These are phyloP conservation scores for Hyperoplus lanceolatus DNA, from an alignment of 2,797 vertebrate species.

Conservation along the genomic window DNA sequence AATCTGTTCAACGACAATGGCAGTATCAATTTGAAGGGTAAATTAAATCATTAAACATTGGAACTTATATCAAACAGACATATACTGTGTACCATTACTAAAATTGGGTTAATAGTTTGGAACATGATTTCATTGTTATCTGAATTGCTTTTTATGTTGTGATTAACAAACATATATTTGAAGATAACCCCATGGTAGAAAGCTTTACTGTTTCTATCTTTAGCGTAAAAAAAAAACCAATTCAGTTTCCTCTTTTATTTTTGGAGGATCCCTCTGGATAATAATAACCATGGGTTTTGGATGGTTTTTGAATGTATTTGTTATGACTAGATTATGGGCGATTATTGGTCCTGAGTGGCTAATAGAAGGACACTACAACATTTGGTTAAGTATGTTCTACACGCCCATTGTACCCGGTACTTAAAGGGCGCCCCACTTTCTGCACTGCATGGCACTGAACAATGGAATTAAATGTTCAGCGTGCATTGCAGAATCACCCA, in stretches of 20 bases:
- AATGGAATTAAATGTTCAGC: neutral
- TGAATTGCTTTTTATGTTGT: neutral
- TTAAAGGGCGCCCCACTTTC: neutral
- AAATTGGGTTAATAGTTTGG: neutral
- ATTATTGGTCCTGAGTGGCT: neutral
- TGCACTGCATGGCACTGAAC: neutral
- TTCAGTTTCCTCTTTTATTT: neutral
- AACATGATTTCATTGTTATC: neutral
- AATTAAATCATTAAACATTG: neutral
- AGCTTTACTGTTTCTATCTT: neutral
- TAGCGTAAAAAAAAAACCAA: slow-evolving; percentile 1
- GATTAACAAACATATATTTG: neutral
- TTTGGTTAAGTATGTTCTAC: neutral
- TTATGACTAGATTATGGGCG: neutral
- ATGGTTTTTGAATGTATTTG: neutral
- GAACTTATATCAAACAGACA: neutral
- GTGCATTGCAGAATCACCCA: neutral
- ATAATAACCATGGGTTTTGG: slow-evolving; percentile 5
- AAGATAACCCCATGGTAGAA: too few relatives aligned
- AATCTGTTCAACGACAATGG: slow-evolving; percentile 1
- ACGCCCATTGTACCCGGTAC: neutral
- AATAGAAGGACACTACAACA: slow-evolving; percentile 19
- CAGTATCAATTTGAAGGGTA: neutral
- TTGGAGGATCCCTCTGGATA: neutral
- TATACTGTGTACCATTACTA: neutral